Base-by-base conservation (phyloP, 1,140 invertebrate genomes). In the Mizuhopecten yessoensis region DNA sequence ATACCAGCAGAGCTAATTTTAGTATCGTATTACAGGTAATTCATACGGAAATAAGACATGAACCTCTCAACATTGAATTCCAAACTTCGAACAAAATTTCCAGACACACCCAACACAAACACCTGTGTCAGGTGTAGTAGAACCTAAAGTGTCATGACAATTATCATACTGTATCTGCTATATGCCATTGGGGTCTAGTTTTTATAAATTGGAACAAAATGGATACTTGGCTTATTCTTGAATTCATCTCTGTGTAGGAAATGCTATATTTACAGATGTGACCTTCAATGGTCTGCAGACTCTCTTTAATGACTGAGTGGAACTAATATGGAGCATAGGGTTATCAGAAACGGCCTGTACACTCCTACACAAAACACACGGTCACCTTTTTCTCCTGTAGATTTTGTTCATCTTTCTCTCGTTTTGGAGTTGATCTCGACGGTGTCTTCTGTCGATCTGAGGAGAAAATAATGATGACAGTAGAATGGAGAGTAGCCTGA, bases 351-450 rank as follows among this genome's bases (percentile, higher is more conserved):
- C n/a, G n/a, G n/a, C n/a, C 13, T 5, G 36, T 34, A 7, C 23
- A 17, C 5, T 87, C 36, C 34, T 87, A 20, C 15, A 39, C 23
- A 88, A n/a, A 45, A 34, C 13, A 20, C 17, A 33, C n/a, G 9
- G 34, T 87, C 39, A 92, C 91, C 89, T 92, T 94, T 9, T 92
- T 93, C 42, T 94, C 94, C 34, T 92, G 90, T 87, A 94, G 92
- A 39, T 95, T 94, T 13, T 94, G 92, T 23, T 94, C 92, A 33
- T 94, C 92, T 39, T 93, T 91, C 49, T 93, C 93, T 39, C 91
- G 90, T 90, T 93, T 93, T 29, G 92, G 90, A 33, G 91, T 90
- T 42, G 88, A 89, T 75, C 87, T 89, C 20, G 36, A 42, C n/a
- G 75, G 57, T 57, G 89, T 75, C 57, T 75, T 75, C 57, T 75